Conservation (phyloP, 2,797 vertebrate genomes). For the Notamacropus eugenii region DNA sequence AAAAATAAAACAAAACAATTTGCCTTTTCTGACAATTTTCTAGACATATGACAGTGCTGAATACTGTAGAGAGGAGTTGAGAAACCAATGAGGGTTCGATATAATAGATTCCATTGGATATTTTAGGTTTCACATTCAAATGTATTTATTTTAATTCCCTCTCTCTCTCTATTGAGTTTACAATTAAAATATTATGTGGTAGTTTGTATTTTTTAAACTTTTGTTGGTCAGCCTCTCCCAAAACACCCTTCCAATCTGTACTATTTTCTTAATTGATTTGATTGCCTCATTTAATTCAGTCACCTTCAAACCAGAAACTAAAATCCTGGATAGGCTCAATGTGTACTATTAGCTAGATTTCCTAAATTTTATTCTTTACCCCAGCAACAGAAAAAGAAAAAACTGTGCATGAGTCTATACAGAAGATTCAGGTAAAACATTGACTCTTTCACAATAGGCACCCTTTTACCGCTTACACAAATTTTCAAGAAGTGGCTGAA, state of each 20-base stretch:
- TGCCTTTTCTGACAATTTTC: neutral
- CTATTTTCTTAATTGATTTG: conserved; percentile 27
- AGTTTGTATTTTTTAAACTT: conserved; percentile 11
- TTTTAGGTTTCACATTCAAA: neutral
- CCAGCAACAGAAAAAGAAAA: conserved; percentile 17
- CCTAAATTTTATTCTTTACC: conserved; percentile 47
- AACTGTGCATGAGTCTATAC: neutral
- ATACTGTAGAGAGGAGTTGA: neutral
- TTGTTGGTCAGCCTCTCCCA: neutral
- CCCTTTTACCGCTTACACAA: neutral
- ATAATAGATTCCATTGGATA: neutral
- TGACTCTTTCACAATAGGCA: neutral
- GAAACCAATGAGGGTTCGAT: neutral
- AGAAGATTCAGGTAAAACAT: conserved; percentile 48
- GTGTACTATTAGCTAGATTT: conserved; percentile 20
- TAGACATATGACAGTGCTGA: neutral
- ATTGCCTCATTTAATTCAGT: conserved; percentile 20
- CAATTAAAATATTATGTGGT: neutral
- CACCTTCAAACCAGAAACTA: neutral
- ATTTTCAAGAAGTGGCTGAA: conserved; percentile 60
- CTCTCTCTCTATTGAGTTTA: neutral
- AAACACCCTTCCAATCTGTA: neutral
- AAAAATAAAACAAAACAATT: neutral
- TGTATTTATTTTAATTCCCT: neutral
- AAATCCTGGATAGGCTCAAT: neutral